Percentiles rank a stretch among this genome's conserved stretches.
Conservation (phyloP, 2,797 vertebrate genomes). For the Otolemur crassicaudatus region DNA sequence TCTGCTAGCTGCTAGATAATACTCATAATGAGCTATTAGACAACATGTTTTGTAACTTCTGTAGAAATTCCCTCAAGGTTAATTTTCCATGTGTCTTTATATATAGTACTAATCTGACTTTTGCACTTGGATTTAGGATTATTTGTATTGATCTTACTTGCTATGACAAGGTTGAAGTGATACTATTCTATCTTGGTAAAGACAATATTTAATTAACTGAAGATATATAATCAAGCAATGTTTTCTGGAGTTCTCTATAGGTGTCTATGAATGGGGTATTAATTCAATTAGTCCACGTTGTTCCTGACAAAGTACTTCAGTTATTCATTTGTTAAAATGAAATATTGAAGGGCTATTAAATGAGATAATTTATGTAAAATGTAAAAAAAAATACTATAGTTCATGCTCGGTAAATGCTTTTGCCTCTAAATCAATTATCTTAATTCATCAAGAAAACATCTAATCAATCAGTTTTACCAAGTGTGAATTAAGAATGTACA, state of each 20-base stretch:
- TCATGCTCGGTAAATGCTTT: neutral
- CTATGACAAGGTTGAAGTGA: neutral
- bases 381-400: neutral
- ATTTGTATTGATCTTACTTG: neutral
- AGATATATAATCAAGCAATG: neutral
- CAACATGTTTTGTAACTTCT: neutral
- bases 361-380: neutral
- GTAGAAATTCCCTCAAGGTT: conserved; percentile 2
- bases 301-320: neutral
- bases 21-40: neutral
- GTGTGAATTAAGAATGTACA: neutral
- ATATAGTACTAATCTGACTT: neutral
- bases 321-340: neutral
- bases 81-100: neutral
- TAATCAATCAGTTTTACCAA: neutral
- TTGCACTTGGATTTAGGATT: neutral
- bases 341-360: neutral
- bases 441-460: neutral
- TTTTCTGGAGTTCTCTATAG: neutral
- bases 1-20: neutral
- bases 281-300: neutral
- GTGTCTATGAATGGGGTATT: neutral
- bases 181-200: neutral
- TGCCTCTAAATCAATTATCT: neutral
- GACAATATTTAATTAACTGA: neutral